Percentiles rank a stretch among this genome's conserved stretches.
phyloP scores from a whole-genome alignment of 2,888 invertebrate genomes.

The Sussaba pulchella region DNA sequence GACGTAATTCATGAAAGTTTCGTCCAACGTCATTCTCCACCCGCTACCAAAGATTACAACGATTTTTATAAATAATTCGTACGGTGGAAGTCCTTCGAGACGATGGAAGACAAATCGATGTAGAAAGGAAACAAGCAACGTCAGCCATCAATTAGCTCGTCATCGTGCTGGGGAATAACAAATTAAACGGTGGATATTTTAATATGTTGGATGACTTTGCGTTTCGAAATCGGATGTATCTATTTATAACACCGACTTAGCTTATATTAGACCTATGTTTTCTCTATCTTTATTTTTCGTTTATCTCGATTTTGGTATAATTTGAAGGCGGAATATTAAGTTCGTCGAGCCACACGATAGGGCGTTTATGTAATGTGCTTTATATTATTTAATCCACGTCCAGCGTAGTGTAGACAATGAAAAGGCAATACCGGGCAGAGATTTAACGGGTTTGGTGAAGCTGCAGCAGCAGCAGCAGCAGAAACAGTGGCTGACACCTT shows the following conservation, averaged over 20 bases:
- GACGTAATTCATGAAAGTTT: background rate
- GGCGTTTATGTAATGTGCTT: background rate
- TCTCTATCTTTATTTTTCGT: background rate
- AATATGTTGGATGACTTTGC: no score
- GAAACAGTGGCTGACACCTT: background rate
- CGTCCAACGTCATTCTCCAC: background rate
- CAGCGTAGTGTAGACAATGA: slow-evolving; percentile 3
- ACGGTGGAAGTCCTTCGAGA: background rate
- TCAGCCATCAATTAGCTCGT: slow-evolving; percentile 31
- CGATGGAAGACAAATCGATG: slow-evolving; percentile 29
- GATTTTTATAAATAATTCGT: slow-evolving; percentile 20
- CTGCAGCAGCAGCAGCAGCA: background rate
- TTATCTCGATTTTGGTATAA: background rate
- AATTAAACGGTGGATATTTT: no score
- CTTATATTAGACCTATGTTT: no score
- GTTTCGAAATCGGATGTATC: no score
- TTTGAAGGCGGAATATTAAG: background rate
- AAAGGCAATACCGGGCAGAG: slow-evolving; percentile 30
- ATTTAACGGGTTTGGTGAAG: slow-evolving; percentile 15
- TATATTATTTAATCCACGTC: slow-evolving; percentile 6
- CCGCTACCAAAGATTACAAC: background rate
- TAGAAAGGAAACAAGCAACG: background rate
- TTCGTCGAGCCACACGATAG: background rate
- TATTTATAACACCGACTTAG: no score
- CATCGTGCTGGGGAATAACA: slow-evolving; percentile 29